Base-by-base conservation (phyloP, 2,113 vertebrate species). In the Gymnarchus niloticus region DNA sequence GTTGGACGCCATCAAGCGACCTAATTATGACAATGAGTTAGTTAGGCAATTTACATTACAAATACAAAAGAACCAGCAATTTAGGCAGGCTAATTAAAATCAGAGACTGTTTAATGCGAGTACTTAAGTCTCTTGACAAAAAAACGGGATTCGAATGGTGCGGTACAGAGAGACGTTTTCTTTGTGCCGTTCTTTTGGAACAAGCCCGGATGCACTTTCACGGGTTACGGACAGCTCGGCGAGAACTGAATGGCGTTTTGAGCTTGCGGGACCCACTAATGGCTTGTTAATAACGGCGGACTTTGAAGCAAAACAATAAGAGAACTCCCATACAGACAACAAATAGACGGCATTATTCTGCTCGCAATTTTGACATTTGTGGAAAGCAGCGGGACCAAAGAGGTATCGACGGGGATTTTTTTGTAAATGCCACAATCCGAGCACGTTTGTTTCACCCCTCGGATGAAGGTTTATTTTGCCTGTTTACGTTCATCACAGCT, bases 271-370 rank as follows among this genome's bases (percentile, higher is more conserved):
- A 65, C 84, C 83, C 83, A 25, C 86, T 88, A 88, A 88, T 87
- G 88, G 88, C 56, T 78, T 87, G 78, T 83, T 87, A 88, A 88
- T 88, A 80, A 85, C 56, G 73, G 73, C 44, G 59, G 86, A 88
- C 84, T 85, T 85, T 87, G 86, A 88, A 87, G 86, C 86, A 56
- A 51, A 65, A 87, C 84, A 78, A 88, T 84, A 85, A 86, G 59
- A 81, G 57, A 54, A 51, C 23, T 85, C 85, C 88, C 78, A 87
- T 87, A 84, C 73, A 87, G 56, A 87, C 10, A 83, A 87, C 65
- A 84, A 84, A 59, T 84, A 69, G 83, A 41, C 52, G 17, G 77
- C 48, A 61, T 61, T 87, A 84, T 84, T 65, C 59, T 61, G 61
- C 56, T 81, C 25, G 77, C 48, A 52, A 84, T 57, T 87, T 54